Evolutionary conservation across 2,113 vertebrate genomes (phyloP).

Genomic region (Xenopus borealis): DNA sequence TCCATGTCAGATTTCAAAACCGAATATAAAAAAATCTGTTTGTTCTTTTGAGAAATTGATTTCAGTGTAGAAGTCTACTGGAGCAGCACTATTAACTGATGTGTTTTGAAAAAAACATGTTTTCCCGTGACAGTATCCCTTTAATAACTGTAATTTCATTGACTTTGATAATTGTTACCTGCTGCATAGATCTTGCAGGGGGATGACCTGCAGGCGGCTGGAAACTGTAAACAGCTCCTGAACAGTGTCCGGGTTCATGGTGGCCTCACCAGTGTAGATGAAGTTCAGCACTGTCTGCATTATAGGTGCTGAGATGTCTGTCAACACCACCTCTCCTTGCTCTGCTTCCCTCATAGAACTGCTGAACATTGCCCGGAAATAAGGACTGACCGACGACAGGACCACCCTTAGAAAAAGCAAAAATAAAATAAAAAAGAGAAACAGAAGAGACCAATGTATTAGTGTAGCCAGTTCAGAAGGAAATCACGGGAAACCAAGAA

Average conservation of each 20-base stretch:
- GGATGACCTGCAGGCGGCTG: conserved; percentile 75
- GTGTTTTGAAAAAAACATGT: too few relatives aligned
- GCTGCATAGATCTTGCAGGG: conserved; percentile 73
- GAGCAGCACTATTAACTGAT: too few relatives aligned
- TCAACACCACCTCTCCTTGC: conserved; percentile 71
- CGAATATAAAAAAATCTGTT: too few relatives aligned
- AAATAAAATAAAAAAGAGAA: neutral
- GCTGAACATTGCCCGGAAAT: conserved; percentile 79
- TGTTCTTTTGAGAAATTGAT: too few relatives aligned
- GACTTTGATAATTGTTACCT: conserved; percentile 54
- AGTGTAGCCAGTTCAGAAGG: too few relatives aligned
- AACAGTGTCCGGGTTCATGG: conserved; percentile 69
- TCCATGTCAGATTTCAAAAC: too few relatives aligned
- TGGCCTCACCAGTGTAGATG: conserved; percentile 72
- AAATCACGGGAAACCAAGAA: too few relatives aligned
- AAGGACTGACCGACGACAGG: conserved; percentile 73
- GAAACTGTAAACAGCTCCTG: conserved; percentile 77
- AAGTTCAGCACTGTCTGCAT: conserved; percentile 75
- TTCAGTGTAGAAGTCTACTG: too few relatives aligned
- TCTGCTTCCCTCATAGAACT: conserved; percentile 75
- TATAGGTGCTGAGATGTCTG: conserved; percentile 71
- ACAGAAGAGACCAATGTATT: neutral
- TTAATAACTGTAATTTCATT: too few relatives aligned
- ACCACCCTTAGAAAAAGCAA: conserved; percentile 61
- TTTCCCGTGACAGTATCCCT: neutral